phyloP scores from a whole-genome alignment of 2,888 invertebrate genomes.

The Glomeris marginata region DNA sequence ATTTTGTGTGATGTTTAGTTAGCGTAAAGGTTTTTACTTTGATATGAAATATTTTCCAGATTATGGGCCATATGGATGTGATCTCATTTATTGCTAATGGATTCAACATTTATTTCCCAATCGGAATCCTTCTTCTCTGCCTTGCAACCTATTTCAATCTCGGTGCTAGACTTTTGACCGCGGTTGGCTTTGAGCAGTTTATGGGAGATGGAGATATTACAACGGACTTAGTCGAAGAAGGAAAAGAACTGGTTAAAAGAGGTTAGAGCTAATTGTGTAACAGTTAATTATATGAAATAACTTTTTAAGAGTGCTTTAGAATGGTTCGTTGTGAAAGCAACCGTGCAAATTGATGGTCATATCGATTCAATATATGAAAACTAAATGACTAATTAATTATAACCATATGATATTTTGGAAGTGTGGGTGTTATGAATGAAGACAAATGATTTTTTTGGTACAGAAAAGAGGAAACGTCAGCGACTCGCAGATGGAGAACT shows the following conservation, averaged over 20 bases:
- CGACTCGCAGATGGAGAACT: slow-evolving; percentile 53
- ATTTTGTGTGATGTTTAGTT: slow-evolving; percentile 1
- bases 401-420: too few species aligned
- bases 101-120: slow-evolving; percentile 98
- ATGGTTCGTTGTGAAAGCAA: too few species aligned
- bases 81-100: slow-evolving; percentile 91
- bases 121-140: slow-evolving; percentile 85
- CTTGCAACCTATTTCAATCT: slow-evolving; percentile 85
- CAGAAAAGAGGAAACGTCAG: slow-evolving; percentile 27
- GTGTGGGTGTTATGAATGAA: too few species aligned
- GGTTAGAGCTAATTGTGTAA: slow-evolving; percentile 36
- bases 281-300: background rate
- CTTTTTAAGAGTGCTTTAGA: background rate
- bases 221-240: slow-evolving; percentile 83
- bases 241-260: slow-evolving; percentile 75
- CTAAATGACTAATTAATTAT: too few species aligned
- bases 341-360: too few species aligned
- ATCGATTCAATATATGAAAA: too few species aligned
- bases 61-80: slow-evolving; percentile 99
- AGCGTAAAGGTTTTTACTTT: background rate
- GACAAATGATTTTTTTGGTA: background rate
- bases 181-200: slow-evolving; percentile 94
- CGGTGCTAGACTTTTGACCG: slow-evolving; percentile 74
- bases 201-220: slow-evolving; percentile 88
- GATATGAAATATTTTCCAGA: slow-evolving; percentile 32